Conservation (phyloP, 2,888 invertebrate genomes). For the Mythimna pallens region DNA sequence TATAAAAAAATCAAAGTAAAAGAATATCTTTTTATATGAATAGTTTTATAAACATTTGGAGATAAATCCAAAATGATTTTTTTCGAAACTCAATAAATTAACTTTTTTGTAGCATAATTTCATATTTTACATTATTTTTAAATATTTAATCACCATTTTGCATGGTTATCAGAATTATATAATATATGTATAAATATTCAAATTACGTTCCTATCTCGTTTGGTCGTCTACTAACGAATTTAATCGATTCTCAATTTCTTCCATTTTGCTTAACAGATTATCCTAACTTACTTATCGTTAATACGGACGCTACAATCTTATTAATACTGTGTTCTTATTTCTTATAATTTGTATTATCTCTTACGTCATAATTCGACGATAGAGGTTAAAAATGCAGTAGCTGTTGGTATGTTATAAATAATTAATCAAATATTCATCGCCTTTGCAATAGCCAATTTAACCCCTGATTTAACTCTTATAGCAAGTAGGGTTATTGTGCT, state of each 20-base stretch:
- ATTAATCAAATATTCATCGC: conserved; percentile 5
- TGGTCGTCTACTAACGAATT: not conserved
- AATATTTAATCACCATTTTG: not conserved
- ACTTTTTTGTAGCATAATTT: too few relatives aligned
- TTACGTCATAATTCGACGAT: not conserved
- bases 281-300: conserved; percentile 4
- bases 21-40: too few relatives aligned
- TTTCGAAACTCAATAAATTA: too few relatives aligned
- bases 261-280: conserved; percentile 19
- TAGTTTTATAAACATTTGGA: too few relatives aligned
- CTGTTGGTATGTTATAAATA: not conserved
- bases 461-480: not conserved
- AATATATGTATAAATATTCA: too few relatives aligned
- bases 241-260: conserved; percentile 14
- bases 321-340: not conserved
- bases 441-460: conserved; percentile 5
- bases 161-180: conserved; percentile 3
- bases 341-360: conserved; percentile 6
- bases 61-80: too few relatives aligned
- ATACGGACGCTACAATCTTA: conserved; percentile 2
- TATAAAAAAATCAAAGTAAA: too few relatives aligned
- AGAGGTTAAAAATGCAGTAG: not conserved
- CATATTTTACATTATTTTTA: too few relatives aligned
- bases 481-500: conserved; percentile 23
- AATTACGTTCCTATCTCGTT: not conserved